A percentile compares a stretch with the other conserved stretches of the same genome.
These are phyloP conservation scores for Drosophila mimica DNA, from an alignment of 2,888 invertebrate species.

Conservation along the genomic window DNA sequence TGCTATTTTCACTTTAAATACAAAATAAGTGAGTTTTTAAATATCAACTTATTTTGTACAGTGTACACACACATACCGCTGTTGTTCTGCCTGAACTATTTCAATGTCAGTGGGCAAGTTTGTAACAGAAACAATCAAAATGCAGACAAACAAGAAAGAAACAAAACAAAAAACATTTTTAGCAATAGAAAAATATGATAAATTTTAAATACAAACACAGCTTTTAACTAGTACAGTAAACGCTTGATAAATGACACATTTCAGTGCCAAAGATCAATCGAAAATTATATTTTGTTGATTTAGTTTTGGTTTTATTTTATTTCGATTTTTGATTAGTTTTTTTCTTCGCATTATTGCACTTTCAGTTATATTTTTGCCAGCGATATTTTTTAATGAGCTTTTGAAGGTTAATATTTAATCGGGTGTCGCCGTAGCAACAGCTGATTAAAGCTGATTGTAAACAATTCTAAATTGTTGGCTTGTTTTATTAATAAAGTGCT, in stretches of 20 bases:
- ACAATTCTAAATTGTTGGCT: constrained; percentile 6
- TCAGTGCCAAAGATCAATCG: not conserved
- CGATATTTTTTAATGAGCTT: constrained; percentile 30
- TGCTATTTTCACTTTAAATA: not conserved
- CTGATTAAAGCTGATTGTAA: constrained; percentile 34
- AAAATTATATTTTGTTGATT: not conserved
- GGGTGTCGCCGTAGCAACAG: constrained; percentile 33
- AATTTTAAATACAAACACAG: constrained; percentile 10
- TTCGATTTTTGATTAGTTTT: not conserved
- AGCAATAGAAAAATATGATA: not conserved
- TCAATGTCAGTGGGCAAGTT: constrained; percentile 57
- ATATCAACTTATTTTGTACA: not conserved
- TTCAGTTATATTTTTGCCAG: not conserved
- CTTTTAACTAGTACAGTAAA: constrained; percentile 5
- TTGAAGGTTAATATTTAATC: constrained; percentile 48
- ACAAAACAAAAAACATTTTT: constrained; percentile 9
- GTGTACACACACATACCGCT: not conserved
- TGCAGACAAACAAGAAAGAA: constrained; percentile 9
- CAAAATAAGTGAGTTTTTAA: not conserved
- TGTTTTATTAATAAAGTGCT: not conserved
- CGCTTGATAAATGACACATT: not conserved
- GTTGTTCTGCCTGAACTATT: constrained; percentile 17
- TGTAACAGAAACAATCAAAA: constrained; percentile 20
- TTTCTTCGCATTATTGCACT: not conserved
- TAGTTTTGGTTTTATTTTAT: not conserved